Percentiles rank a stretch among this genome's conserved stretches.
These are phyloP conservation scores for Tetragonula clypearis DNA, from an alignment of 1,140 invertebrate genomes.

Conservation along the genomic window DNA sequence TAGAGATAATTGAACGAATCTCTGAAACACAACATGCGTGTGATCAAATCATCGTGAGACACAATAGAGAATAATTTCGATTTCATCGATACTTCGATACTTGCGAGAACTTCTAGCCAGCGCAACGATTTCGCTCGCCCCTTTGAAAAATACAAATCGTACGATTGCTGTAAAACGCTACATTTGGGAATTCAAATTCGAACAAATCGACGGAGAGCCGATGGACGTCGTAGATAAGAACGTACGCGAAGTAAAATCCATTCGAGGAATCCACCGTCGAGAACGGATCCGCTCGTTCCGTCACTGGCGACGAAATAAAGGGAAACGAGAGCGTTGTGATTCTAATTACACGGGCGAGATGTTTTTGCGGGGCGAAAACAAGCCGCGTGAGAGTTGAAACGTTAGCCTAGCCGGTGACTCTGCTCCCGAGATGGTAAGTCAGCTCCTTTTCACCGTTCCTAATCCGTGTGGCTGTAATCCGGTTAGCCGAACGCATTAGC, in stretches of 20 bases:
- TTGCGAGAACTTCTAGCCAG: background rate
- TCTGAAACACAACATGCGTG: too few relatives aligned
- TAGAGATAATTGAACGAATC: too few relatives aligned
- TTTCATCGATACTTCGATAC: too few relatives aligned
- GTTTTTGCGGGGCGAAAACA: background rate
- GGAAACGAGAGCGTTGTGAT: background rate
- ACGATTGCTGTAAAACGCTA: background rate
- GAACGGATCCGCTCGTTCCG: background rate
- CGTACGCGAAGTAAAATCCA: background rate
- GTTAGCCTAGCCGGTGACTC: background rate
- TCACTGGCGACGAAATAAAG: background rate
- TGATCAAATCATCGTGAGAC: too few relatives aligned
- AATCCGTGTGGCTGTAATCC: constrained; percentile 60
- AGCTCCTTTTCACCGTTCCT: constrained; percentile 35
- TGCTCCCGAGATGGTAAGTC: constrained; percentile 28
- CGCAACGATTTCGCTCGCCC: background rate
- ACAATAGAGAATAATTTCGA: too few relatives aligned
- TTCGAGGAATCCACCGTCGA: too few relatives aligned
- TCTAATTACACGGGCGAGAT: background rate
- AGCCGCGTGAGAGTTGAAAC: constrained; percentile 25
- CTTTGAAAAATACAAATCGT: background rate
- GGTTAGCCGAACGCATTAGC: constrained; percentile 60
- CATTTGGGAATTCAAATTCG: background rate
- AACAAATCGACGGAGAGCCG: background rate
- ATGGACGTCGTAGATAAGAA: background rate